These are phyloP conservation scores for Lagopus leucura DNA, from an alignment of 2,113 vertebrate genomes.

Conservation along the genomic window DNA sequence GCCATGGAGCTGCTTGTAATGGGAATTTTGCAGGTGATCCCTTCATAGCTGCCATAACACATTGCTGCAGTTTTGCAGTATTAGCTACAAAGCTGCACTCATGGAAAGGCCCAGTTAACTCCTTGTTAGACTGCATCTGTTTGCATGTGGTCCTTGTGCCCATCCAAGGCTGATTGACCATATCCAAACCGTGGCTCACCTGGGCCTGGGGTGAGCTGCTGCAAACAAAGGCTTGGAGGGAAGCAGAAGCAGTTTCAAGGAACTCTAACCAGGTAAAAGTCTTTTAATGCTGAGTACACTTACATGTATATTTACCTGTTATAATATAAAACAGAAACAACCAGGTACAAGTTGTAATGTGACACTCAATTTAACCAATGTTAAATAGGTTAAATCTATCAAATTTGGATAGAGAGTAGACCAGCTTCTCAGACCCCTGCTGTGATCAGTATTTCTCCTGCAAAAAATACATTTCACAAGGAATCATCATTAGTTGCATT, in stretches of 20 bases:
- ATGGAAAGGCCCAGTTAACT: background rate
- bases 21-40: slow-evolving; percentile 1
- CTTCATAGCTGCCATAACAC: background rate
- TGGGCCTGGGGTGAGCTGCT: rapidly evolving
- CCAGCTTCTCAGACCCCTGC: background rate
- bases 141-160: no score
- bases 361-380: background rate
- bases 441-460: background rate
- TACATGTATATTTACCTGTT: background rate
- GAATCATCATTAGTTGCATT: background rate
- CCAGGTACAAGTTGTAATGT: background rate
- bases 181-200: rapidly evolving
- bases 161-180: background rate
- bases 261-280: rapidly evolving
- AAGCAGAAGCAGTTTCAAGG: background rate
- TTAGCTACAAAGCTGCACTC: background rate
- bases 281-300: background rate
- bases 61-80: background rate
- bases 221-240: rapidly evolving
- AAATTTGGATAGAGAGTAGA: rapidly evolving
- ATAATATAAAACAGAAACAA: background rate
- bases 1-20: background rate
- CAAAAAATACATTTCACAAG: background rate
- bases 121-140: no score
- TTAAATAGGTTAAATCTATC: background rate